These are phyloP conservation scores for Salvelinus alpinus DNA, from an alignment of 2,113 vertebrate species.

Conservation along the genomic window DNA sequence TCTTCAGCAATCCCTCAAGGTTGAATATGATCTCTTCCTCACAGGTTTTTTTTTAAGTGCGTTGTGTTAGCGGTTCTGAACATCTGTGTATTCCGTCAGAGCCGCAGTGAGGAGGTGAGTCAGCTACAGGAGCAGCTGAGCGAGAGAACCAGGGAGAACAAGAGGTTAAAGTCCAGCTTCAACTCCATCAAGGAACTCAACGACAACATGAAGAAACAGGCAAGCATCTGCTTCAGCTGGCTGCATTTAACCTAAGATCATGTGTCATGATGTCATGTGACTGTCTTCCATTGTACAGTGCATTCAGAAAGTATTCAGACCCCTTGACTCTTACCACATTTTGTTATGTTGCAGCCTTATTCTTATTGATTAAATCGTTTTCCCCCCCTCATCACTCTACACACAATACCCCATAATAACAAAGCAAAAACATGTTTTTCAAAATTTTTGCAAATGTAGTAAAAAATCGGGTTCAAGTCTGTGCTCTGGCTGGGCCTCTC, in stretches of 20 bases:
- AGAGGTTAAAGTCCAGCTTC: constrained; percentile 84
- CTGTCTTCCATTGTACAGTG: neutral
- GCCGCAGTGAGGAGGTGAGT: constrained; percentile 76
- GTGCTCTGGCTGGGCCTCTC: too few species aligned
- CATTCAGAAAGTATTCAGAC: neutral
- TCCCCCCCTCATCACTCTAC: too few species aligned
- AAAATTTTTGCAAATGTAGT: too few species aligned
- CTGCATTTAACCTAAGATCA: too few species aligned
- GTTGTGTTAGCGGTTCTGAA: neutral
- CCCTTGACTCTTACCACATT: too few species aligned
- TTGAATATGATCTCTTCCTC: too few species aligned
- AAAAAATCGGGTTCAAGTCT: too few species aligned
- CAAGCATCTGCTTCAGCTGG: constrained; percentile 35
- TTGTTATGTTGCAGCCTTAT: too few species aligned
- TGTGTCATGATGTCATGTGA: neutral
- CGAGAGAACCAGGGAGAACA: constrained; percentile 84
- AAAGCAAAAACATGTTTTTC: too few species aligned
- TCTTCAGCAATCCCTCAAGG: too few species aligned
- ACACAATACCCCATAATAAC: too few species aligned
- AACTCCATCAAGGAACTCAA: constrained; percentile 84
- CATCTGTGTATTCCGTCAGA: constrained; percentile 63
- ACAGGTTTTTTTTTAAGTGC: neutral
- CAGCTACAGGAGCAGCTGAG: constrained; percentile 75
- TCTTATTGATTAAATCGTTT: too few species aligned
- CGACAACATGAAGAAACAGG: constrained; percentile 86